Evolutionary conservation across 2,113 vertebrate species (phyloP).

Genomic region (Psephotus haematonotus): DNA sequence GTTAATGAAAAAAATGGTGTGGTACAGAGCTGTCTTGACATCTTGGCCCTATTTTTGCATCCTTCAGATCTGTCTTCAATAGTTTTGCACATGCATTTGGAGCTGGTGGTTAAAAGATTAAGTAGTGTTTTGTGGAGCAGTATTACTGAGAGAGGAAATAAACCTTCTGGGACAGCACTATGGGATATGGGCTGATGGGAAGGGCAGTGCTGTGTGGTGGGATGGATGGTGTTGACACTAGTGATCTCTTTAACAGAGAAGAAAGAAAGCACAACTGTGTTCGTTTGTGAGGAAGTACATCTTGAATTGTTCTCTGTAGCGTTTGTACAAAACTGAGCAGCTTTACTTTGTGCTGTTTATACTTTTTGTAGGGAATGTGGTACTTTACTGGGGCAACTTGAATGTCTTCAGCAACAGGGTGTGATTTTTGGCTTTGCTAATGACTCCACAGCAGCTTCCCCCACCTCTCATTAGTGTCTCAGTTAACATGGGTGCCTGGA

Average conservation of each 20-base stretch:
- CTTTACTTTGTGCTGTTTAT: not conserved
- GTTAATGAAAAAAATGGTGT: not conserved
- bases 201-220: not conserved
- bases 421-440: not conserved
- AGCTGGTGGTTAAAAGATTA: not conserved
- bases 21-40: not conserved
- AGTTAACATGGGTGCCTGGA: not conserved
- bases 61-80: not conserved
- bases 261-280: not conserved
- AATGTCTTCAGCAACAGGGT: not conserved
- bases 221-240: not conserved
- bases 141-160: not conserved
- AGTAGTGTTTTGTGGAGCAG: not conserved
- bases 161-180: not conserved
- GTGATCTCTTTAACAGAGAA: not conserved
- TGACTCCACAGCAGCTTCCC: not conserved
- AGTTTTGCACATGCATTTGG: not conserved
- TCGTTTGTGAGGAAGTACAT: not conserved
- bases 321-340: not conserved
- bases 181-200: not conserved
- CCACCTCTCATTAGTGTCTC: fast-evolving
- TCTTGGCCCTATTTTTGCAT: not conserved
- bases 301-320: not conserved
- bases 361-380: not conserved
- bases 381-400: not conserved